A percentile compares a stretch with the other conserved stretches of the same genome.
These are phyloP conservation scores for Larimichthys crocea DNA, from an alignment of 2,113 vertebrate species.

Conservation along the genomic window DNA sequence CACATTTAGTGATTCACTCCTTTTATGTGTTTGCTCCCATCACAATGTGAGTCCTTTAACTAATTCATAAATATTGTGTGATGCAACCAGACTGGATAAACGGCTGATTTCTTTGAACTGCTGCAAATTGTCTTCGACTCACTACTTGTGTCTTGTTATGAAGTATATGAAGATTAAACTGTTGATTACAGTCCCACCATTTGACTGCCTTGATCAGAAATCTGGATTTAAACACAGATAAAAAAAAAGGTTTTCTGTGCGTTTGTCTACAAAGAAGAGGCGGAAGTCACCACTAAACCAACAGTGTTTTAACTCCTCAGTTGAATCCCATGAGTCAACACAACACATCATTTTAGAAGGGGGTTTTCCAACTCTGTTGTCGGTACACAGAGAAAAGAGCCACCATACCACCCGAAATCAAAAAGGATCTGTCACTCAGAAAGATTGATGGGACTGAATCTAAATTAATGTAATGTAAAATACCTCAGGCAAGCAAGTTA, in stretches of 20 bases:
- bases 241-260: constrained; percentile 20
- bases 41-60: background rate
- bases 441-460: background rate
- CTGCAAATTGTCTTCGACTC: background rate
- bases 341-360: constrained; percentile 43
- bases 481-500: background rate
- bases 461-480: background rate
- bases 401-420: background rate
- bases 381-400: background rate
- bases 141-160: background rate
- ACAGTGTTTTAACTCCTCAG: constrained; percentile 13
- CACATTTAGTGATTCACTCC: background rate
- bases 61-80: background rate
- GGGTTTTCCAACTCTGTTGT: constrained; percentile 25
- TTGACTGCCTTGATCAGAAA: constrained; percentile 15
- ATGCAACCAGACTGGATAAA: background rate
- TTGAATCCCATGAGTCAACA: constrained; percentile 4
- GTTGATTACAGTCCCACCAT: constrained; percentile 24
- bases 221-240: constrained; percentile 11
- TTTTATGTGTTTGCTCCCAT: background rate
- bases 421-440: background rate
- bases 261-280: background rate
- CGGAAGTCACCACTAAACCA: constrained; percentile 34
- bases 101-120: background rate
- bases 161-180: background rate